Evolutionary conservation across 92 coral and sea anemone genomes (phyloP).

Genomic region (Isaurus tuberculatus): DNA sequence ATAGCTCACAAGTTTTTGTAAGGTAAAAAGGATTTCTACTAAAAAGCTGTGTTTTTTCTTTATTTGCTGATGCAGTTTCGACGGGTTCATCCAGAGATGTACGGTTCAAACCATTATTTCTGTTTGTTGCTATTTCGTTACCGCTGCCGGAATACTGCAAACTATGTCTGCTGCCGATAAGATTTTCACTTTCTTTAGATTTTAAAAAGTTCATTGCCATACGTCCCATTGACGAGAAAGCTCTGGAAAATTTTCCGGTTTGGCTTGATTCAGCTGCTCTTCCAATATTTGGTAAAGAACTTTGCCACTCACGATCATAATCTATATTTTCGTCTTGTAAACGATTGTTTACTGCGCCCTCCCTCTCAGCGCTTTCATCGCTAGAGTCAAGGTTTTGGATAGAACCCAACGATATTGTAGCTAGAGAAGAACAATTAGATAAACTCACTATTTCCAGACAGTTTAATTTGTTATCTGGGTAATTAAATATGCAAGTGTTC

Average conservation of each 20-base stretch:
- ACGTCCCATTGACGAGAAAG: constrained; percentile 46
- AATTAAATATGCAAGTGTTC: neutral
- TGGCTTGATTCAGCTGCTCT: neutral
- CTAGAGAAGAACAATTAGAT: constrained; percentile 54
- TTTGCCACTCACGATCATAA: constrained; percentile 27
- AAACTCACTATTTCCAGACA: neutral
- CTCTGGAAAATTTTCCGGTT: neutral
- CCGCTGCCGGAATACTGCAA: neutral
- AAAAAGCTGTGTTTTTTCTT: constrained; percentile 10
- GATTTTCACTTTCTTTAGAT: neutral
- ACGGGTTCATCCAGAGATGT: neutral
- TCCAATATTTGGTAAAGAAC: constrained; percentile 32
- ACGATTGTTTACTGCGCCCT: constrained; percentile 28
- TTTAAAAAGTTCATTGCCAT: constrained; percentile 10
- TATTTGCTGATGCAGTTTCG: neutral
- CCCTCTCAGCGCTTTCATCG: constrained; percentile 20
- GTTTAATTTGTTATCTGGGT: neutral
- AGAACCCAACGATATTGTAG: constrained; percentile 62
- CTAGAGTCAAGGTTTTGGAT: constrained; percentile 29
- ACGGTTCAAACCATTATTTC: neutral
- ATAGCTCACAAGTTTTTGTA: neutral
- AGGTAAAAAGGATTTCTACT: neutral
- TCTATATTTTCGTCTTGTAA: constrained; percentile 29
- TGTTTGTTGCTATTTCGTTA: neutral
- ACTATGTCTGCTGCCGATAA: neutral